Conservation (phyloP, 1,140 invertebrate genomes). For the Potamilus streckersoni region DNA sequence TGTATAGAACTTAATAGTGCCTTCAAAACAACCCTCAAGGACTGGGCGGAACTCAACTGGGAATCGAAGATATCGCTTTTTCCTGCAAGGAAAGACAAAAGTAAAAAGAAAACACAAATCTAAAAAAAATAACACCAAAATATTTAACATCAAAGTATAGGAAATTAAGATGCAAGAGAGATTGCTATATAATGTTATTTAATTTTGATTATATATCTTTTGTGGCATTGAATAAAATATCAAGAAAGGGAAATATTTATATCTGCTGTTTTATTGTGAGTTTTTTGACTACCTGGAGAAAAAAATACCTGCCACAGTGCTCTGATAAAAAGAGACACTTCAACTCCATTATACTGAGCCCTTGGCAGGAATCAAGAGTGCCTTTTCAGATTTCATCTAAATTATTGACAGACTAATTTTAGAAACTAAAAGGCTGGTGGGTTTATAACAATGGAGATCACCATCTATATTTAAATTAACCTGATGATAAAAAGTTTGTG, state of each 20-base stretch:
- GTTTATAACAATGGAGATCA: too few relatives aligned
- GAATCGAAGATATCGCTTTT: constrained; percentile 20
- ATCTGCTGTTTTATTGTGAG: background rate
- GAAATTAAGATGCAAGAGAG: background rate
- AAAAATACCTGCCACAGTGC: too few relatives aligned
- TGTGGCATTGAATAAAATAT: background rate
- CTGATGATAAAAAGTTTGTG: background rate
- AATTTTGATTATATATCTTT: background rate
- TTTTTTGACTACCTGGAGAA: too few relatives aligned
- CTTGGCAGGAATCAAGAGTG: too few relatives aligned
- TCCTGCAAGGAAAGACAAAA: constrained; percentile 16
- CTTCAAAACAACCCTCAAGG: constrained; percentile 1
- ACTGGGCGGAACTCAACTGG: constrained; percentile 23
- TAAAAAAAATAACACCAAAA: background rate
- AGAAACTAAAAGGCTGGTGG: too few relatives aligned
- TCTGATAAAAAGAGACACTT: too few relatives aligned
- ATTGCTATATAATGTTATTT: background rate
- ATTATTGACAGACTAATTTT: too few relatives aligned
- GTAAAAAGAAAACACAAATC: too few relatives aligned
- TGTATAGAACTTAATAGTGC: constrained; percentile 11
- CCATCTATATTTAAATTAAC: too few relatives aligned
- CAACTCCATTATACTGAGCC: too few relatives aligned
- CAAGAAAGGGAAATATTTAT: background rate
- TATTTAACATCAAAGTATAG: background rate
- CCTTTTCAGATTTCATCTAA: too few relatives aligned